Percentiles rank a stretch among this genome's conserved stretches.
These are phyloP conservation scores for Clitarchus hookeri DNA, from an alignment of 2,888 invertebrate species.

Conservation along the genomic window DNA sequence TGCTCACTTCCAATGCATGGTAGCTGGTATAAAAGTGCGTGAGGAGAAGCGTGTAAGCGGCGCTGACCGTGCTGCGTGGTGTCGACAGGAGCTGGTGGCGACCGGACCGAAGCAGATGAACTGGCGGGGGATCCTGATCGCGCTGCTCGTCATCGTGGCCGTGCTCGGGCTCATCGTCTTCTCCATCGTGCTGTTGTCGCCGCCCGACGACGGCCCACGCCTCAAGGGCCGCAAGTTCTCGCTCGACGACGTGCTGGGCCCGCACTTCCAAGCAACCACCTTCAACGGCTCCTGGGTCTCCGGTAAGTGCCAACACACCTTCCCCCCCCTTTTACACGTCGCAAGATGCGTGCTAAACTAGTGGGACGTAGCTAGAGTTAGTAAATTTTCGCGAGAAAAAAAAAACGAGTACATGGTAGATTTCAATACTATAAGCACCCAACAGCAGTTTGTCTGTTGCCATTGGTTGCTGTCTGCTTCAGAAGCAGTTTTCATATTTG, in stretches of 20 bases:
- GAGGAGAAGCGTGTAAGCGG: too few relatives aligned
- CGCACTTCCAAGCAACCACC: constrained; percentile 54
- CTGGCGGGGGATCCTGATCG: constrained; percentile 94
- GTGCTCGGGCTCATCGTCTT: constrained; percentile 88
- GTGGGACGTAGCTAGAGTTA: too few relatives aligned
- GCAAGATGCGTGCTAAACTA: too few relatives aligned
- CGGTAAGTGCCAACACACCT: constrained; percentile 55
- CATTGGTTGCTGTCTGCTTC: too few relatives aligned
- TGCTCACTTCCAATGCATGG: too few relatives aligned
- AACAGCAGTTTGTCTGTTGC: too few relatives aligned
- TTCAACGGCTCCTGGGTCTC: constrained; percentile 81
- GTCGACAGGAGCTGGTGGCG: constrained; percentile 83
- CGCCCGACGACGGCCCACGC: constrained; percentile 71
- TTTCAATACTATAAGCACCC: too few relatives aligned
- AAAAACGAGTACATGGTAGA: too few relatives aligned
- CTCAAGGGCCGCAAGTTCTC: constrained; percentile 70
- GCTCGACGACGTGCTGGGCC: constrained; percentile 63
- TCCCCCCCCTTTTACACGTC: too few relatives aligned
- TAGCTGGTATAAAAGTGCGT: too few relatives aligned
- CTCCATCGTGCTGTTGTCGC: constrained; percentile 88
- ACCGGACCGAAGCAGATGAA: constrained; percentile 86
- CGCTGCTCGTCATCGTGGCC: constrained; percentile 84
- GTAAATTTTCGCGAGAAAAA: too few relatives aligned
- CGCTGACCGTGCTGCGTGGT: constrained; percentile 33
- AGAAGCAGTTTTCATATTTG: too few relatives aligned